These are phyloP conservation scores for Podarcis lilfordi DNA, from an alignment of 2,797 vertebrate species.

Conservation along the genomic window DNA sequence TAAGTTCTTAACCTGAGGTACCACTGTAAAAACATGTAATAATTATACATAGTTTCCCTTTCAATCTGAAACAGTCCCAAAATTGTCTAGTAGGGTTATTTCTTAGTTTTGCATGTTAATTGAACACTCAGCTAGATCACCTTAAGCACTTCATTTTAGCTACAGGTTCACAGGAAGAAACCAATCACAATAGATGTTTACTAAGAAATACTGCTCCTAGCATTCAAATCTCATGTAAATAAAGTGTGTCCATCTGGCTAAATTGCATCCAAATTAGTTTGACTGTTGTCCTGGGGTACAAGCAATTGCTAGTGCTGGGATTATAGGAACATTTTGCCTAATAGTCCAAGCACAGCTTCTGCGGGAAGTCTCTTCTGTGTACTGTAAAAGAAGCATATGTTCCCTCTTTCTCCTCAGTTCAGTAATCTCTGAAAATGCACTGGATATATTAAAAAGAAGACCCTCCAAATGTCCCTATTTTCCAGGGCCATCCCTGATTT, in stretches of 20 bases:
- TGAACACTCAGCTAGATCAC: constrained; percentile 10
- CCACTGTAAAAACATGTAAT: constrained; percentile 10
- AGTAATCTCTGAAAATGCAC: constrained; percentile 37
- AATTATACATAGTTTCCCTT: constrained; percentile 14
- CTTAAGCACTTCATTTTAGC: background rate
- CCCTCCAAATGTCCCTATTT: too few species aligned
- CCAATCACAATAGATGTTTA: background rate
- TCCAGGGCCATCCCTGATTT: too few species aligned
- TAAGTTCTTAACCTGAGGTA: too few species aligned
- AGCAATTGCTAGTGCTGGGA: constrained; percentile 18
- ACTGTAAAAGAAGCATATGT: constrained; percentile 16
- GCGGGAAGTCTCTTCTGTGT: constrained; percentile 37
- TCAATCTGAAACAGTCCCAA: constrained; percentile 9
- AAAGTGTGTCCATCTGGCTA: constrained; percentile 34
- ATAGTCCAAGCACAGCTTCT: constrained; percentile 23
- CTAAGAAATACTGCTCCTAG: constrained; percentile 14
- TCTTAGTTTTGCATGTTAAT: constrained; percentile 37
- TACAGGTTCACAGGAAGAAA: background rate
- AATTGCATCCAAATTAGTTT: constrained; percentile 39
- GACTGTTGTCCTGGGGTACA: constrained; percentile 39
- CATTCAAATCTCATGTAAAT: constrained; percentile 31
- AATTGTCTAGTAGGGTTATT: background rate
- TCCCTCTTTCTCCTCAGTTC: constrained; percentile 7
- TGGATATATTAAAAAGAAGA: constrained; percentile 16
- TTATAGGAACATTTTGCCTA: constrained; percentile 18